These are phyloP conservation scores for Actenoides hombroni DNA, from an alignment of 2,113 vertebrate species.

Conservation along the genomic window DNA sequence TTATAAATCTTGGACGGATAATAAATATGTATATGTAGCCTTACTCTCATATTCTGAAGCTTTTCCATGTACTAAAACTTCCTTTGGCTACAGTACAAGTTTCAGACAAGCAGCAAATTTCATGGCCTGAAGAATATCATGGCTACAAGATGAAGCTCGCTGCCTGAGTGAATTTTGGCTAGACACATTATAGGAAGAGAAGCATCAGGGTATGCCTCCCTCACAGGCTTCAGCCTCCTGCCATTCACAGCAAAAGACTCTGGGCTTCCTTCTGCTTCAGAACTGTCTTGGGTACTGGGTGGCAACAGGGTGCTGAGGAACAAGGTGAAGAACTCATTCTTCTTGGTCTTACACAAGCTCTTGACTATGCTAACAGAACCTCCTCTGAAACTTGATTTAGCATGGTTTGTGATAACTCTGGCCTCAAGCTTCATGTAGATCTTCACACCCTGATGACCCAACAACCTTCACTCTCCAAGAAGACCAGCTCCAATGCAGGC, in stretches of 20 bases:
- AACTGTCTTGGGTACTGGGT: not conserved
- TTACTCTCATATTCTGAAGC: not conserved
- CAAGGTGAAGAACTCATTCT: rapidly evolving
- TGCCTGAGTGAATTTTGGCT: not conserved
- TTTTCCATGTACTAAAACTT: not conserved
- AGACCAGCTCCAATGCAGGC: too few relatives aligned
- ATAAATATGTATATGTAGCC: not conserved
- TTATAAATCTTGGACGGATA: constrained; percentile 22
- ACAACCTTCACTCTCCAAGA: not conserved
- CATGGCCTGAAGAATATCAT: not conserved
- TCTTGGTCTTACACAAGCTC: not conserved
- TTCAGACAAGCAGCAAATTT: not conserved
- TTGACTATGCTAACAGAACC: not conserved
- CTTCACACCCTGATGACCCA: not conserved
- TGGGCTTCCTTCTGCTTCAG: not conserved
- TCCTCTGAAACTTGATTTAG: not conserved
- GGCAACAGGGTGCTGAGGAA: not conserved
- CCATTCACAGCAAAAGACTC: not conserved
- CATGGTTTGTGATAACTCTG: not conserved
- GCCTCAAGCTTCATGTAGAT: not conserved
- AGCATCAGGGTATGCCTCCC: not conserved
- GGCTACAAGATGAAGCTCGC: not conserved
- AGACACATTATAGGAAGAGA: not conserved
- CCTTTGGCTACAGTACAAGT: not conserved
- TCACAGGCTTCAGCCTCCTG: not conserved